Conservation (phyloP, 1,140 invertebrate species). For the Ridgeia piscesae region DNA sequence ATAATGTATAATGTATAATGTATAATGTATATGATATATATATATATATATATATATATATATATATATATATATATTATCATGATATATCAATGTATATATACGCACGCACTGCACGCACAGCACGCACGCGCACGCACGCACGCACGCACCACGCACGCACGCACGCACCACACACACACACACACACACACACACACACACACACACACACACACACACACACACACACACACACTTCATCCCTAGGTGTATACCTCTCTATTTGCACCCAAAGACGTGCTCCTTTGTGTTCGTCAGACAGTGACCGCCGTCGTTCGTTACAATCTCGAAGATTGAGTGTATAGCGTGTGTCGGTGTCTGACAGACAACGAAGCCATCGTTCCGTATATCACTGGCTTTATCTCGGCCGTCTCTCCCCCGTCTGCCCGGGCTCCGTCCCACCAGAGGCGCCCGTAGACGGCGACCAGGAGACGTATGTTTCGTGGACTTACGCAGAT, state of each 20-base stretch:
- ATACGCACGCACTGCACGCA: too few relatives aligned
- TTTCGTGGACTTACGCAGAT: background rate
- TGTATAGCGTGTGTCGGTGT: too few relatives aligned
- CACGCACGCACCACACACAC: background rate
- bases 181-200: background rate
- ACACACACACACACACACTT: too few relatives aligned
- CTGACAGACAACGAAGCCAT: too few relatives aligned
- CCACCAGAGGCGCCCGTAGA: background rate
- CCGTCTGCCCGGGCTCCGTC: background rate
- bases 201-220: constrained; percentile 9
- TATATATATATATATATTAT: background rate
- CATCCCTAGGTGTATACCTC: too few relatives aligned
- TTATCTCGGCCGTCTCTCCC: background rate
- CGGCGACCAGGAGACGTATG: background rate
- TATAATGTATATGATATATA: too few relatives aligned
- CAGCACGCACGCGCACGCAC: background rate
- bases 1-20: too few relatives aligned
- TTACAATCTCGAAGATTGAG: too few relatives aligned
- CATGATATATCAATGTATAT: too few relatives aligned
- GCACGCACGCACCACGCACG: background rate
- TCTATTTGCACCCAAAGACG: too few relatives aligned
- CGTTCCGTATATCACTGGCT: background rate
- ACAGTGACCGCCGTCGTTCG: too few relatives aligned
- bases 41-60: background rate
- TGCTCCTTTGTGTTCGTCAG: too few relatives aligned